Evolutionary conservation across 2,113 vertebrate species (phyloP), one percentile per base, ranked within the genome.

Genomic region (Thalassarche chlororhynchos): DNA sequence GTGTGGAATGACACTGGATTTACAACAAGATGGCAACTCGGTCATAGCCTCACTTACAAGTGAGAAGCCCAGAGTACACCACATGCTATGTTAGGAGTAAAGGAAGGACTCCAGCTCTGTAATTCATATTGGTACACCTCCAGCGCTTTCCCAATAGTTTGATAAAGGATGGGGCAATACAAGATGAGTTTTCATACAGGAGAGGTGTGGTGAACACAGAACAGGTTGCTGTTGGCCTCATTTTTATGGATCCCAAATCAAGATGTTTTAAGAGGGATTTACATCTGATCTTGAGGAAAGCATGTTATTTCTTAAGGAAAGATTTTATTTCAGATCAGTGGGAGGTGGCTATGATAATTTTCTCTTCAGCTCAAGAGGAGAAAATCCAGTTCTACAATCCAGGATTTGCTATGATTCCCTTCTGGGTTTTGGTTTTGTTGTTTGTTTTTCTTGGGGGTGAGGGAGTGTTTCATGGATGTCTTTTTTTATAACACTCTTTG

Each of bases 391-490:
- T 86, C 64, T 65, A 58, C 9, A 76, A 8, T 11, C 3, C 17
- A 28, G 14, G 7, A 60, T 55, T 76, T 89, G 5, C 12, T 86
- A 12, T 21, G 6, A 65, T 77, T 84, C 18, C 13, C 5, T 57
- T 55, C 65, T 82, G 9, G 3, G 4, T 26, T 87, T 81, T 38
- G 9, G 6, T 32, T 76, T 82, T 62, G 13, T 51, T 52, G 3
- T 34, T 52, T 74, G 3, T 21, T 69, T 83, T 71, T 47, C 44
- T 16, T 58, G 14, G 12, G 3, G 2, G 0, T 46, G 17, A 42
- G 2, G 7, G 25, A 1, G 1, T 60, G 3, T 47, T 78, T n/a
- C 12, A 24, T 4, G 1, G 11, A 16, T 21, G 10, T 10, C 5
- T 6, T 57, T 68, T 84, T 71, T 87, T 49, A 20, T 36, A 65